These are phyloP conservation scores for Tortricodes alternella DNA, from an alignment of 2,888 invertebrate genomes.

Conservation along the genomic window DNA sequence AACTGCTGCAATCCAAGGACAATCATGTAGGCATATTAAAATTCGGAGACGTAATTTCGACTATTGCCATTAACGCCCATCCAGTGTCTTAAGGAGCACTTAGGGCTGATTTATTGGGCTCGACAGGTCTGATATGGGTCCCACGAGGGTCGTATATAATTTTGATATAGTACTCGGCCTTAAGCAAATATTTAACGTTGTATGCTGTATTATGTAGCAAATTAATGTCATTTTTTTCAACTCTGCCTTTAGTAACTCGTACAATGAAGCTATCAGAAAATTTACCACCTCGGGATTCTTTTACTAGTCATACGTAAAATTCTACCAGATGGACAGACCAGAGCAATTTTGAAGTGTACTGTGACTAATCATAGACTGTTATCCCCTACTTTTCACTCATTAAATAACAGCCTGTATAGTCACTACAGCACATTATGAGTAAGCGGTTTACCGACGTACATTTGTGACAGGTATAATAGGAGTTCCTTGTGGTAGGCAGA, in stretches of 20 bases:
- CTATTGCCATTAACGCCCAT: constrained; percentile 11
- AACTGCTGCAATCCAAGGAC: too few relatives aligned
- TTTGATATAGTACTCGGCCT: constrained; percentile 18
- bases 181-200: constrained; percentile 2
- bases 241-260: too few relatives aligned
- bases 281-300: too few relatives aligned
- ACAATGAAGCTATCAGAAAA: too few relatives aligned
- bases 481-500: neutral
- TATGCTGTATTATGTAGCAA: neutral
- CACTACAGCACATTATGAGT: neutral
- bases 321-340: too few relatives aligned
- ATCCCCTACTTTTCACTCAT: neutral
- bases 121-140: constrained; percentile 29
- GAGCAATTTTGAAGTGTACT: too few relatives aligned
- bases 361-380: too few relatives aligned
- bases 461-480: neutral
- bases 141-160: constrained; percentile 24
- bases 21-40: constrained; percentile 4
- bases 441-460: neutral
- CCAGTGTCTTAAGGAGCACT: constrained; percentile 23
- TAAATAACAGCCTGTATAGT: neutral
- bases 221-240: neutral
- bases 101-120: constrained; percentile 21
- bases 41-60: constrained; percentile 17
- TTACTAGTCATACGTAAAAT: too few relatives aligned